These are phyloP conservation scores for Haemorhous mexicanus DNA, from an alignment of 2,113 vertebrate species.

Conservation along the genomic window DNA sequence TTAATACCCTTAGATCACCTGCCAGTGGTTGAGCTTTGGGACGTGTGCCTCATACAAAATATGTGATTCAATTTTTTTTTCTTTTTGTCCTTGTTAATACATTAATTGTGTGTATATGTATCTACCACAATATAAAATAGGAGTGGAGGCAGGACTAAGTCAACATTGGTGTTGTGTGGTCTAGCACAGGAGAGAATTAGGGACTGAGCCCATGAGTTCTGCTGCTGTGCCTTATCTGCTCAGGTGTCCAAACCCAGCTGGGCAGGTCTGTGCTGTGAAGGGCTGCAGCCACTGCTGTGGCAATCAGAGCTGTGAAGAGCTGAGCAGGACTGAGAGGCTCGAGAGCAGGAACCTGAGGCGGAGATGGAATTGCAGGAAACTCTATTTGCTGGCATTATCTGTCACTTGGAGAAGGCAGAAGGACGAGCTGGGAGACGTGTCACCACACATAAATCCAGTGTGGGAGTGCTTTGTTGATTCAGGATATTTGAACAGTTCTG, in stretches of 20 bases:
- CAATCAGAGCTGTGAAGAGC: conserved; percentile 10
- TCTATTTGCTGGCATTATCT: not conserved
- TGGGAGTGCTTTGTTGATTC: conserved; percentile 1
- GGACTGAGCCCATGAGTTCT: not conserved
- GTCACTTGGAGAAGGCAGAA: not conserved
- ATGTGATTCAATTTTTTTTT: not conserved
- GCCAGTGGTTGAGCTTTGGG: not conserved
- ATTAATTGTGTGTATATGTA: rapidly evolving
- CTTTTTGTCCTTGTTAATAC: not conserved
- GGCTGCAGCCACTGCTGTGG: not conserved
- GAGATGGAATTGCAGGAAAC: not conserved
- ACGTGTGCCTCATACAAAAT: not conserved
- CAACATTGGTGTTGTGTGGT: not conserved
- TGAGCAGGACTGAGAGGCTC: not conserved
- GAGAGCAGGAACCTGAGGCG: not conserved
- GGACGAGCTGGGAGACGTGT: not conserved
- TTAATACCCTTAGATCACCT: not conserved
- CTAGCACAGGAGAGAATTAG: not conserved
- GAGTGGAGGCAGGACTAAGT: not conserved
- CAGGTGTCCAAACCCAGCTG: not conserved
- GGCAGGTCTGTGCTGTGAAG: not conserved
- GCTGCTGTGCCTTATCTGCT: not conserved
- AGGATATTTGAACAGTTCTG: conserved; percentile 6
- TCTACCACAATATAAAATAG: not conserved
- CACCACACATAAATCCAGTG: not conserved